phyloP scores from a whole-genome alignment of 2,113 vertebrate genomes.

The Rhabdornis inornatus region DNA sequence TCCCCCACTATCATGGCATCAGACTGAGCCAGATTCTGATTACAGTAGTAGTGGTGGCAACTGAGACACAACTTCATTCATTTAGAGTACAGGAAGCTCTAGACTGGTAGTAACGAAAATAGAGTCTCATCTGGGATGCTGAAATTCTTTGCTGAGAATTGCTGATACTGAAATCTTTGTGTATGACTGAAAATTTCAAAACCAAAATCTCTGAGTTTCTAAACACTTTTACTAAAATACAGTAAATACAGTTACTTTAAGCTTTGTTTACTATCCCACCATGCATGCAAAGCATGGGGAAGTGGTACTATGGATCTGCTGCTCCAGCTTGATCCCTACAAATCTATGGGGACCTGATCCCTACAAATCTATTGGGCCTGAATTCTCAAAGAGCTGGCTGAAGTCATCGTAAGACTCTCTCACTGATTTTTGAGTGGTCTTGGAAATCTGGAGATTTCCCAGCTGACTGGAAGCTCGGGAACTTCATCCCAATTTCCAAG shows the following conservation, averaged over 20 bases:
- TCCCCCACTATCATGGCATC: background rate
- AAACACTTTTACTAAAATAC: background rate
- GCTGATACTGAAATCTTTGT: background rate
- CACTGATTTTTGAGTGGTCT: background rate
- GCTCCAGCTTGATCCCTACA: background rate
- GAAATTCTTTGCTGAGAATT: background rate
- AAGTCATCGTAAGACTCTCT: background rate
- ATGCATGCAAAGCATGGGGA: background rate
- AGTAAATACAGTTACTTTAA: background rate
- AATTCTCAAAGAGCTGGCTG: background rate
- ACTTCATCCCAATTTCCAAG: fast-evolving
- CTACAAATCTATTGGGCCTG: background rate
- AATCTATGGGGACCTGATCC: background rate
- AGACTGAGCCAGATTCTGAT: background rate
- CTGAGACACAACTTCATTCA: background rate
- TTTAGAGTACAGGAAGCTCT: background rate
- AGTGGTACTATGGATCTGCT: background rate
- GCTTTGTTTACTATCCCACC: background rate
- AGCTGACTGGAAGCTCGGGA: background rate
- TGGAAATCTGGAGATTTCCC: background rate
- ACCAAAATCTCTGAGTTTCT: background rate
- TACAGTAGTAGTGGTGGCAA: background rate
- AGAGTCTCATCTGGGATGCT: background rate
- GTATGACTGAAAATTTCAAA: background rate
- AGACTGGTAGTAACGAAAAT: background rate